phyloP scores from a whole-genome alignment of 1,140 invertebrate genomes.

The Zelostemma sp. region DNA sequence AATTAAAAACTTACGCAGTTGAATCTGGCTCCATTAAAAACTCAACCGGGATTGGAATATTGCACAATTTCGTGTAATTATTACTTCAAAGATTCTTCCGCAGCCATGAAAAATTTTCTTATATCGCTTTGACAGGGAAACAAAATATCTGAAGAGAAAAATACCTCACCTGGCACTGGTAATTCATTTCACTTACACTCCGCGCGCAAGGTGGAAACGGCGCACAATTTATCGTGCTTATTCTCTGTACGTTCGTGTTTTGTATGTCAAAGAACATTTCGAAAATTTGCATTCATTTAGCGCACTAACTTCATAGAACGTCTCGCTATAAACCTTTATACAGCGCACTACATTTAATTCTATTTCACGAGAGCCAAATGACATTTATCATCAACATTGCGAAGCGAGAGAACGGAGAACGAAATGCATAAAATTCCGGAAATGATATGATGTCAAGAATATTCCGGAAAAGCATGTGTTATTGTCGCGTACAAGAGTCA shows the following conservation, averaged over 20 bases:
- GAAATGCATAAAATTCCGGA: too few relatives aligned
- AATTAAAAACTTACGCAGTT: too few relatives aligned
- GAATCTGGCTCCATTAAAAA: too few relatives aligned
- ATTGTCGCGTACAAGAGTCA: too few relatives aligned
- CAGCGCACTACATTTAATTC: not conserved
- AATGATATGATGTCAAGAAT: too few relatives aligned
- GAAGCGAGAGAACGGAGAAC: too few relatives aligned
- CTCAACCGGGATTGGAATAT: too few relatives aligned
- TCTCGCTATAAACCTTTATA: slow-evolving; percentile 5
- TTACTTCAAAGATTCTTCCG: slow-evolving; percentile 13
- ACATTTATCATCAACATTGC: too few relatives aligned
- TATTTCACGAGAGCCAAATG: too few relatives aligned
- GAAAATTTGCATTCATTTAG: slow-evolving; percentile 33
- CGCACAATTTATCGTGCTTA: slow-evolving; percentile 60
- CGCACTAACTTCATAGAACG: slow-evolving; percentile 11
- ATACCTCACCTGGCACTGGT: slow-evolving; percentile 44
- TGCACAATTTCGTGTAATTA: too few relatives aligned
- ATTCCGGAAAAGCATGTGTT: too few relatives aligned
- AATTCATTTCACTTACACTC: slow-evolving; percentile 64
- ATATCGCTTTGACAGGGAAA: slow-evolving; percentile 30
- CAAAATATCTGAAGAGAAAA: slow-evolving; percentile 36
- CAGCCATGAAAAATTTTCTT: slow-evolving; percentile 34
- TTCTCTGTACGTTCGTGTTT: slow-evolving; percentile 47
- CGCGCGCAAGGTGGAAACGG: slow-evolving; percentile 46
- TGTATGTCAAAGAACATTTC: slow-evolving; percentile 19